These are phyloP conservation scores for Lacerta bilineata DNA, from an alignment of 2,797 vertebrate genomes.

Conservation along the genomic window DNA sequence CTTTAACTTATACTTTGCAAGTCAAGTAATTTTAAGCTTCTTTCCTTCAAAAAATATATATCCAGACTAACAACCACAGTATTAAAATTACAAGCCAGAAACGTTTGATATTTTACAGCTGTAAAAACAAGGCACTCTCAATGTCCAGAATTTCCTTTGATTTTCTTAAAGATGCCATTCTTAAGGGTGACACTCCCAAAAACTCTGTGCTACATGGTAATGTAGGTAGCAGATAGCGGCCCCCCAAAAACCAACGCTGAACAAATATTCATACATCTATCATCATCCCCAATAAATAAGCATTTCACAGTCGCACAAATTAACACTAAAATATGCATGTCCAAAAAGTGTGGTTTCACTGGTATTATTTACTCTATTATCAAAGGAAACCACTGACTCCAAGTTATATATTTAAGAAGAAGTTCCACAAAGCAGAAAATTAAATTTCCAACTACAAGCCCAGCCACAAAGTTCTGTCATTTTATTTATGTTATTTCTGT, in stretches of 20 bases:
- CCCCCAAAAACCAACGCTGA: conserved; percentile 70
- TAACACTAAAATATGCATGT: conserved; percentile 77
- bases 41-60: neutral
- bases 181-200: conserved; percentile 60
- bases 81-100: conserved; percentile 6
- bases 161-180: conserved; percentile 57
- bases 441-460: conserved; percentile 58
- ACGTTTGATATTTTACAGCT: conserved; percentile 59
- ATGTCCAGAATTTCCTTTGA: conserved; percentile 48
- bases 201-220: conserved; percentile 65
- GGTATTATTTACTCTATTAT: conserved; percentile 66
- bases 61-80: neutral
- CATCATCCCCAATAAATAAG: conserved; percentile 71
- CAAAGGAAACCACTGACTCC: conserved; percentile 70
- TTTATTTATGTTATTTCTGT: neutral
- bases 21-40: neutral
- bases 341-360: conserved; percentile 71
- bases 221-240: conserved; percentile 70
- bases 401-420: conserved; percentile 73
- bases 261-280: conserved; percentile 69
- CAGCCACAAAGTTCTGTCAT: conserved; percentile 38
- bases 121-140: conserved; percentile 64
- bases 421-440: conserved; percentile 59
- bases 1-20: neutral
- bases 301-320: conserved; percentile 62